Evolutionary conservation across 2,113 vertebrate species (phyloP), one percentile per base, ranked within the genome.

Genomic region (Ptilonorhynchus violaceus): DNA sequence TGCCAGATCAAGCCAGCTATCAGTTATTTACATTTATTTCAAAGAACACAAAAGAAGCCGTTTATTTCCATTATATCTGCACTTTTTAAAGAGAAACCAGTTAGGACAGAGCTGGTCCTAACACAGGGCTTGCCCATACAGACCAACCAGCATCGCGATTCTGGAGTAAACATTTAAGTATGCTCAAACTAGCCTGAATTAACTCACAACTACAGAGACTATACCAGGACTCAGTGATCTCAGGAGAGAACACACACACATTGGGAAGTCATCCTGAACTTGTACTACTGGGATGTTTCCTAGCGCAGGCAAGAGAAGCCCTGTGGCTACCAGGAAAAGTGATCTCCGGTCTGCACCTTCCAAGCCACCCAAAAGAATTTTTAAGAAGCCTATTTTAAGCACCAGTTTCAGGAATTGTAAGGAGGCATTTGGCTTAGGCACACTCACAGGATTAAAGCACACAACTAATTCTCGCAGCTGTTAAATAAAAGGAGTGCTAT

Each of bases 11-110:
- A 86, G 90, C 18, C 28, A 93, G 88, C 88, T 96, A 97, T 95
- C 95, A 91, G 92, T 84, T 95, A 96, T 96, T 97, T 96, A 96
- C 93, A 96, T 92, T 94, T 72, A 89, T 93, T 96, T 94, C 93
- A 93, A 91, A 96, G 73, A 91, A 77, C 92, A 94, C 90, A 96
- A 96, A 94, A 85, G 80, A 92, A 95, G 53, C 37, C 69, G 53
- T 80, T 96, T 95, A 89, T 85, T 96, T 94, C 86, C 68, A 89
- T 52, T 41, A 8, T 81, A 93, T 81, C 93, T 94, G 79, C 53
- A 59, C 56, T 91, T 93, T 86, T 47, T 64, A 81, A 90, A 92
- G 41, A 81, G 75, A 77, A 89, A 83, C 47, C 70, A 58, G 82
- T 94, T 77, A 85, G 39, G 59, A 93, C 67, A 94, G 64, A 90